phyloP scores from a whole-genome alignment of 2,113 vertebrate species.

The Muntiacus reevesi region DNA sequence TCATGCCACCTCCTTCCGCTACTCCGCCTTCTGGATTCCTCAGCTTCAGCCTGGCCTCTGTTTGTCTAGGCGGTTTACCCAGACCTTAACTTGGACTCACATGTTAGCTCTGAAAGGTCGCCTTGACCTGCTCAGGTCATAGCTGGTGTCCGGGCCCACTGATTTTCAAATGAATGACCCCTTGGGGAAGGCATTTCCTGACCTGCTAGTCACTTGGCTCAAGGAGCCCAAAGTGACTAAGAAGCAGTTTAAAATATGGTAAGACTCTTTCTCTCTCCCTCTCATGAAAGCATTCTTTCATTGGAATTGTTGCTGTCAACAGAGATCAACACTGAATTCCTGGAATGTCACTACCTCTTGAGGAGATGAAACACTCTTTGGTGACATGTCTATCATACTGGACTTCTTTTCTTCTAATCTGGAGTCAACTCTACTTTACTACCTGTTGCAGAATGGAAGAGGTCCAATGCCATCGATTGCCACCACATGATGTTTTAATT shows the following conservation, averaged over 20 bases:
- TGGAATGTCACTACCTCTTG: neutral
- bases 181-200: neutral
- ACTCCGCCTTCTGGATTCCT: neutral
- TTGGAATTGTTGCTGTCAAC: neutral
- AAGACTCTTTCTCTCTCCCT: neutral
- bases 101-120: neutral
- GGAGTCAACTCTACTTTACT: neutral
- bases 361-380: neutral
- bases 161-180: neutral
- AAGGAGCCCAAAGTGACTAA: neutral
- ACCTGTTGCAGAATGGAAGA: neutral
- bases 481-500: neutral
- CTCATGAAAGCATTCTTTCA: neutral
- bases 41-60: neutral
- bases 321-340: neutral
- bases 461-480: neutral
- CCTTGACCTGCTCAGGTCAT: neutral
- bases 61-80: neutral
- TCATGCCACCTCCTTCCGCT: neutral
- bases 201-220: neutral
- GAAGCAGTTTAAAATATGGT: neutral
- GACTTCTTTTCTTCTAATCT: neutral
- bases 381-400: neutral
- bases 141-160: neutral
- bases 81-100: neutral